phyloP scores from a whole-genome alignment of 2,113 vertebrate species.

The Fukomys damarensis region DNA sequence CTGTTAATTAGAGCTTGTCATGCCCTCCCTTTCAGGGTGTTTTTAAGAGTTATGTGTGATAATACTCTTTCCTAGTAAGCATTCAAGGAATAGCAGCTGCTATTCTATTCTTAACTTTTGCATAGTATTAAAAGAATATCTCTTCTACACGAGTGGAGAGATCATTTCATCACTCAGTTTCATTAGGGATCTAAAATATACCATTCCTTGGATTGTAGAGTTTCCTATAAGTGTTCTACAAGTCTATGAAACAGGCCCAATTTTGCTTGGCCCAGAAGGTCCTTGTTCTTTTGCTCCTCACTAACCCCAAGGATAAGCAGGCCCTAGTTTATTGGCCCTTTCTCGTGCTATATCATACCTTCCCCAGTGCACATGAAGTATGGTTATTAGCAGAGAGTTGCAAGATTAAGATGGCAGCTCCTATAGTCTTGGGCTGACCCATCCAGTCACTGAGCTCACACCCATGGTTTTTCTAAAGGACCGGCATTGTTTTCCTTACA shows the following conservation, averaged over 20 bases:
- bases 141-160: neutral
- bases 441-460: neutral
- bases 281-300: neutral
- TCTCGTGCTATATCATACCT: neutral
- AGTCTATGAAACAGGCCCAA: neutral
- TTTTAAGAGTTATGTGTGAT: neutral
- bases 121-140: neutral
- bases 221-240: neutral
- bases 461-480: neutral
- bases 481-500: neutral
- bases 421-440: neutral
- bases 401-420: neutral
- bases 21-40: neutral
- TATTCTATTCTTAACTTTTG: constrained; percentile 2
- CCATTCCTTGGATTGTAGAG: neutral
- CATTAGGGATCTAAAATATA: neutral
- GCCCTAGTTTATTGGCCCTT: neutral
- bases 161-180: neutral
- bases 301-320: no score
- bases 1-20: neutral
- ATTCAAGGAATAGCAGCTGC: neutral
- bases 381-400: neutral
- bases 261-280: neutral
- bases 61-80: neutral
- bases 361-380: neutral